Evolutionary conservation across 2,888 invertebrate genomes (phyloP).

Genomic region (Helicoverpa assulta): DNA sequence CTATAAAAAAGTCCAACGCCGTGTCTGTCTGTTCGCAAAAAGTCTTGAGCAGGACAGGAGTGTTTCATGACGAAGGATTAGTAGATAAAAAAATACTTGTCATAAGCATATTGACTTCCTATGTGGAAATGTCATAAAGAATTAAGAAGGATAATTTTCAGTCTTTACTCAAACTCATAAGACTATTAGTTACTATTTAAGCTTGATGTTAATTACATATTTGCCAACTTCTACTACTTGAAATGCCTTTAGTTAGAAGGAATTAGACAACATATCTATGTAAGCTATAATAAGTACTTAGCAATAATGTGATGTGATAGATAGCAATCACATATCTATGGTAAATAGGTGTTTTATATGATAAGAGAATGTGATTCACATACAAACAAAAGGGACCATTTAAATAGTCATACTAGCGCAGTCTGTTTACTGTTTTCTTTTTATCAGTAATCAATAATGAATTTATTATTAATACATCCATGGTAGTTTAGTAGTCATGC

Average conservation of each 20-base stretch:
- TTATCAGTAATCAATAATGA: neutral
- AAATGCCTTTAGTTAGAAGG: neutral
- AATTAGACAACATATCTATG: neutral
- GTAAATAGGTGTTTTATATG: slow-evolving; percentile 12
- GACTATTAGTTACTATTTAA: too few relatives aligned
- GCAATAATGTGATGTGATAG: neutral
- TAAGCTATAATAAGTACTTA: neutral
- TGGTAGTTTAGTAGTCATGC: neutral
- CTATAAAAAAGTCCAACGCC: too few relatives aligned
- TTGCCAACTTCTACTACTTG: neutral
- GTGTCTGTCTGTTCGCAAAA: too few relatives aligned
- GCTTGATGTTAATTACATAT: too few relatives aligned
- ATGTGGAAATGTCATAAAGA: too few relatives aligned
- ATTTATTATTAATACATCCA: neutral
- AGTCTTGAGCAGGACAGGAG: too few relatives aligned
- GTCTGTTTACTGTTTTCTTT: neutral
- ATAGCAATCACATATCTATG: slow-evolving; percentile 13
- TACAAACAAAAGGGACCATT: slow-evolving; percentile 6
- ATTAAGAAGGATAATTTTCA: too few relatives aligned
- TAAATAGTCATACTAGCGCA: slow-evolving; percentile 2
- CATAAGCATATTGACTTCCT: too few relatives aligned
- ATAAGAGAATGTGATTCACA: slow-evolving; percentile 30
- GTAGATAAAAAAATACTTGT: too few relatives aligned
- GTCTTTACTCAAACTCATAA: too few relatives aligned
- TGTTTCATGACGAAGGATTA: too few relatives aligned